Conservation (phyloP, 1,140 invertebrate genomes). For the Lerema accius region DNA sequence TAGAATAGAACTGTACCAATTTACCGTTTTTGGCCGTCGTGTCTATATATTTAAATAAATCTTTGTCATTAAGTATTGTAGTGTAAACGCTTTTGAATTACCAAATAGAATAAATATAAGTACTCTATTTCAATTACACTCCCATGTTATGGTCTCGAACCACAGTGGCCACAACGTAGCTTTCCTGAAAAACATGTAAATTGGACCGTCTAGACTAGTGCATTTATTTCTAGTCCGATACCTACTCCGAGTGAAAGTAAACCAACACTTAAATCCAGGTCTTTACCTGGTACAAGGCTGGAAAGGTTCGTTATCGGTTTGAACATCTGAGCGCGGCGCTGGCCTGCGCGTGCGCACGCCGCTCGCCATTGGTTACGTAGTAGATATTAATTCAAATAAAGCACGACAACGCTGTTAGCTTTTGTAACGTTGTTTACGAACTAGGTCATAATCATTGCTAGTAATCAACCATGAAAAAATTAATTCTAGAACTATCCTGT, state of each 20-base stretch:
- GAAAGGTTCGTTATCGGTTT: conserved; percentile 24
- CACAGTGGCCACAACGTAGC: too few relatives aligned
- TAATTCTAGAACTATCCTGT: neutral
- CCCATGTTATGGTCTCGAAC: too few relatives aligned
- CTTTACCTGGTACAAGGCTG: conserved; percentile 16
- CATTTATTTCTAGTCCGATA: neutral
- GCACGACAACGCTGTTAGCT: conserved; percentile 51
- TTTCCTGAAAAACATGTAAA: neutral
- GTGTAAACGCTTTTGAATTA: too few relatives aligned
- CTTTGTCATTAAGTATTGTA: too few relatives aligned
- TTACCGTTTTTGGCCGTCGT: too few relatives aligned
- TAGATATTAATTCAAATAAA: conserved; percentile 61
- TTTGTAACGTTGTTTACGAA: conserved; percentile 49
- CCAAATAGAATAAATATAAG: too few relatives aligned
- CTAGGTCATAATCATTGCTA: conserved; percentile 71
- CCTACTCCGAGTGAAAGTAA: neutral
- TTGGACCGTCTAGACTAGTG: neutral
- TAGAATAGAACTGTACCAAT: too few relatives aligned
- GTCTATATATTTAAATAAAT: too few relatives aligned
- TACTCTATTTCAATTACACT: too few relatives aligned
- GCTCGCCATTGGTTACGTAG: conserved; percentile 26
- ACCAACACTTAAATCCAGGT: conserved; percentile 9
- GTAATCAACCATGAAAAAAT: conserved; percentile 65
- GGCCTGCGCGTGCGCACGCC: conserved; percentile 17
- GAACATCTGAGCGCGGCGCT: conserved; percentile 19